Conservation (phyloP, 2,797 vertebrate species). For the Alosa sapidissima region DNA sequence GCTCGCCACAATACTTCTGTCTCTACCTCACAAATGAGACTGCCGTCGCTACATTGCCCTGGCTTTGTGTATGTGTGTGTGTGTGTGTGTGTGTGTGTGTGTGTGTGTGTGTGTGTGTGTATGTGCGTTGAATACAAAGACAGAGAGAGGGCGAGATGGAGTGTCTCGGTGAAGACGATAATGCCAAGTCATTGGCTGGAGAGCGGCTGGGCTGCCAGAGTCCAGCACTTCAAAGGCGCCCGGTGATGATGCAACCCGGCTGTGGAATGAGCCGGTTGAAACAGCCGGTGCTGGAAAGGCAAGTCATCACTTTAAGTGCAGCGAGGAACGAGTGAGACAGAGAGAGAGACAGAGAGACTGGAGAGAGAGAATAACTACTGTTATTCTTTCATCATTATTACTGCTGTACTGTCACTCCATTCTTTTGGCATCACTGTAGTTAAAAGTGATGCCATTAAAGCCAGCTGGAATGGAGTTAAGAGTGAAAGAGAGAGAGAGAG, state of each 20-base stretch:
- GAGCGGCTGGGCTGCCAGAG: not conserved
- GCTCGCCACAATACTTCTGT: not conserved
- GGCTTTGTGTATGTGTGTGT: not conserved
- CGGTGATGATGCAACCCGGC: slow-evolving; percentile 43
- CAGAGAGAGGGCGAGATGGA: not conserved
- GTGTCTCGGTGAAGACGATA: not conserved
- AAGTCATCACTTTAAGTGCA: slow-evolving; percentile 41
- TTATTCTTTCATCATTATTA: slow-evolving; percentile 25
- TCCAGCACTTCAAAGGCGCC: not conserved
- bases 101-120: slow-evolving; percentile 14
- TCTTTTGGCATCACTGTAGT: not conserved
- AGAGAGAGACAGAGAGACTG: not conserved
- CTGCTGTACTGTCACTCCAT: not conserved
- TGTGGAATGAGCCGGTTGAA: slow-evolving; percentile 7
- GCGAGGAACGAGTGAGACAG: not conserved
- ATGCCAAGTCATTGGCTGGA: slow-evolving; percentile 6
- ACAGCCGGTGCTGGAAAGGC: slow-evolving; percentile 36
- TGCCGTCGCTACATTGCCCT: not conserved
- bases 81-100: not conserved
- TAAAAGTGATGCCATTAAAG: not conserved
- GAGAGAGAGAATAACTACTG: not conserved
- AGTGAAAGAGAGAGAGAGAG: not conserved
- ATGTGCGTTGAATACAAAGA: not conserved
- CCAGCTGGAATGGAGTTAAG: no score
- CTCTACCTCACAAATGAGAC: not conserved